Evolutionary conservation across 1,140 invertebrate species (phyloP), one percentile per base, ranked within the genome.

Genomic region (Lordiphosa mommai): DNA sequence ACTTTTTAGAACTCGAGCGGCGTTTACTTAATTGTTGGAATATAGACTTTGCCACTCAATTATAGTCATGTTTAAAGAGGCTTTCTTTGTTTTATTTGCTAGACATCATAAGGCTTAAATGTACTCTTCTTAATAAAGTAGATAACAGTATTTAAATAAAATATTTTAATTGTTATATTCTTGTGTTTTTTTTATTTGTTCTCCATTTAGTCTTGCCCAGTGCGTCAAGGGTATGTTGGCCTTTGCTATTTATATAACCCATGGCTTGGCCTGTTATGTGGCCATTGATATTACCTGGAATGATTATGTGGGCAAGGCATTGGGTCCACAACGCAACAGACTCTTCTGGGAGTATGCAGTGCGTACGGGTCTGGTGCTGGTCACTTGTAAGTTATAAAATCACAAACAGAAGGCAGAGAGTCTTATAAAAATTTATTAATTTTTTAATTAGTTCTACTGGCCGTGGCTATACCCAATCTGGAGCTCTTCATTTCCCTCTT

Each of bases 401-500:
- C 8, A 5, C 13, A 51, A 12, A 40, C 8, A 16, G 6, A 33
- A 27, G 16, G 3, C 1, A 27, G 27, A 32, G 1, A 20, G 5
- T 7, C 3, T 17, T 1, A 34, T n/a, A 49, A 1, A 34, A 7
- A 33, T 12, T 46, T 51, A 16, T 37, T 4, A 13, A n/a, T 67
- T 52, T 0, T 9, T 10, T 8, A 91, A 91, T 2, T 86, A 97
- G 96, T 96, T 90, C 86, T 92, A 8, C 87, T 97, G 60, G 96
- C 96, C 2, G 92, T 94, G 4, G 91, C 92, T 1, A 92, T 97
- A 43, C 95, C 95, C 1, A 92, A 95, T 67, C 89, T 99, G 64
- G 96, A 97, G 40, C 90, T 97, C 2, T 94, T 98, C 88, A 98
- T 98, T 55, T 96, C 96, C 0, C 90, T 97, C 29, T 94, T 98